These are phyloP conservation scores for Eristalis intricaria DNA, from an alignment of 2,888 invertebrate species.

Conservation along the genomic window DNA sequence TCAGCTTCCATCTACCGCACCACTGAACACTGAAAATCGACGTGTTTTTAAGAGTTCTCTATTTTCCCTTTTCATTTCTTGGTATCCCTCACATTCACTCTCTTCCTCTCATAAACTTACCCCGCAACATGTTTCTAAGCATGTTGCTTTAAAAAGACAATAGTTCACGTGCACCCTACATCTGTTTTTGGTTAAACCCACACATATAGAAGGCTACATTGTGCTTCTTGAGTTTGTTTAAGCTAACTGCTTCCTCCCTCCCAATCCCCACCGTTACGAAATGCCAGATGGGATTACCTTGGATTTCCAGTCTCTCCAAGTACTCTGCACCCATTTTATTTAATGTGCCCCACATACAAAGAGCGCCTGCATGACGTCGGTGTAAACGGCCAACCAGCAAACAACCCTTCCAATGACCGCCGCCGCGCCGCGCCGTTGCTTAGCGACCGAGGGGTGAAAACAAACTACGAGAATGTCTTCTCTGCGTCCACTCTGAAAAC, in stretches of 20 bases:
- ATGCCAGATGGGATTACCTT: not conserved
- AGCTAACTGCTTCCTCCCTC: not conserved
- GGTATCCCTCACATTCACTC: not conserved
- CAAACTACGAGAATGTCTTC: constrained; percentile 25
- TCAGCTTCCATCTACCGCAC: not conserved
- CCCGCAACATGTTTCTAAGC: constrained; percentile 1
- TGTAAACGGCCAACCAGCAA: not conserved
- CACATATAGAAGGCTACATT: not conserved
- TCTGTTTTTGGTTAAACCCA: not conserved
- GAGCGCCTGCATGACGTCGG: not conserved
- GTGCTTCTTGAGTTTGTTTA: not conserved
- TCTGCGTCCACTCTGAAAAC: not conserved
- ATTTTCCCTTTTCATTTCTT: not conserved
- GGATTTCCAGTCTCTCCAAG: not conserved
- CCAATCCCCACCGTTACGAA: not conserved
- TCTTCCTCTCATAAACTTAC: not conserved
- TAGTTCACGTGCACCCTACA: not conserved
- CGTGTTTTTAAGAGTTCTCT: constrained; percentile 15
- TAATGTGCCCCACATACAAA: constrained; percentile 33
- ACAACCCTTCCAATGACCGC: not conserved
- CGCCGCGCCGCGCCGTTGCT: constrained; percentile 24
- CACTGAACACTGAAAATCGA: not conserved
- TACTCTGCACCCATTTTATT: not conserved
- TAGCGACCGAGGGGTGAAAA: constrained; percentile 33
- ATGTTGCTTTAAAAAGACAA: not conserved